phyloP scores from a whole-genome alignment of 2,888 invertebrate genomes.

The Tenthredo amoena region DNA sequence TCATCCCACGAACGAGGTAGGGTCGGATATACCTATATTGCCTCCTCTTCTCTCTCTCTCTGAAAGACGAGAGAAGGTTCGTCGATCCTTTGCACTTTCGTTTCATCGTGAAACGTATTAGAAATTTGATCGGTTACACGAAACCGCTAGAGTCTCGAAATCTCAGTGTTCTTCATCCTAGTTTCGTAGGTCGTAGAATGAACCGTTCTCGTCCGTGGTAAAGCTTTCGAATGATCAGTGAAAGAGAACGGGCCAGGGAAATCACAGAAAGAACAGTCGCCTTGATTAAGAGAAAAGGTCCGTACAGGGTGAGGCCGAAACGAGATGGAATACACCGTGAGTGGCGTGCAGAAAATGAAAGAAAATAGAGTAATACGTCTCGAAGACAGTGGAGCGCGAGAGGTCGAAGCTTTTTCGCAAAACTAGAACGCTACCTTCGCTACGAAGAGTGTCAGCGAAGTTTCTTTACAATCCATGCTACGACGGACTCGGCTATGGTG shows the following conservation, averaged over 20 bases:
- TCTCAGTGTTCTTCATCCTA: background rate
- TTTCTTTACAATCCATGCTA: background rate
- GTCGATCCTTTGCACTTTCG: background rate
- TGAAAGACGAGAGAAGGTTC: background rate
- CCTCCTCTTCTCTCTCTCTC: background rate
- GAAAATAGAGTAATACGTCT: background rate
- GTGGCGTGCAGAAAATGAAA: background rate
- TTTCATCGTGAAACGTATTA: too few species aligned
- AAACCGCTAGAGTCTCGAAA: background rate
- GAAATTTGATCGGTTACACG: too few species aligned
- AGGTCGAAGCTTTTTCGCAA: background rate
- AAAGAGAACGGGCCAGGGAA: background rate
- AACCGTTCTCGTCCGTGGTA: background rate
- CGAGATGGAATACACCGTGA: background rate
- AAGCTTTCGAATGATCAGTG: background rate
- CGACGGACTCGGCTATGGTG: background rate
- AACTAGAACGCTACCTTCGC: background rate
- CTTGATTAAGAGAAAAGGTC: background rate
- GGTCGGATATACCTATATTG: background rate
- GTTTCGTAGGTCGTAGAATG: too few species aligned
- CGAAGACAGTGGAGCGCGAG: background rate
- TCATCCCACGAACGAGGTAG: background rate
- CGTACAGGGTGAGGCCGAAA: background rate
- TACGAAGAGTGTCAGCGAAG: background rate
- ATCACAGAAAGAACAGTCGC: conserved; percentile 19